Evolutionary conservation across 1,140 invertebrate genomes (phyloP).

Genomic region (Aphaenogaster floridana): DNA sequence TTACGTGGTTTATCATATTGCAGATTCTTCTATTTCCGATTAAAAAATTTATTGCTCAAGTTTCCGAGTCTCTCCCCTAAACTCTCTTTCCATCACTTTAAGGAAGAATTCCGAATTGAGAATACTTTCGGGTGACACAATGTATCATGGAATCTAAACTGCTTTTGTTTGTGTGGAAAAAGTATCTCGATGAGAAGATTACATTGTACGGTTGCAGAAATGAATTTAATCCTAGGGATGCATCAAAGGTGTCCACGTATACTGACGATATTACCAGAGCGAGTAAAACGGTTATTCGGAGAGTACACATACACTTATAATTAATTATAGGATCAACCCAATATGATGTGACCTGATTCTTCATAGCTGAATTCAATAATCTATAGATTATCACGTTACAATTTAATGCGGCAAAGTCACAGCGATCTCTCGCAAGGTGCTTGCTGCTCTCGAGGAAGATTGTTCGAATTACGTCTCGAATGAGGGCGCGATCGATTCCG

Average conservation of each 20-base stretch:
- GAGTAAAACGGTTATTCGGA: constrained; percentile 24
- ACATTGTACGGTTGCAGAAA: constrained; percentile 2
- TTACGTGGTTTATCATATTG: background rate
- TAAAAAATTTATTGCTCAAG: constrained; percentile 11
- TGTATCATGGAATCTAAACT: background rate
- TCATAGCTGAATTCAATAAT: constrained; percentile 60
- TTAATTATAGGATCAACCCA: constrained; percentile 53
- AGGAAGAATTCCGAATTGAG: background rate
- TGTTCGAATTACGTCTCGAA: constrained; percentile 37
- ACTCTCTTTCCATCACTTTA: background rate
- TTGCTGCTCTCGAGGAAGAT: constrained; percentile 35
- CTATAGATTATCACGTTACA: constrained; percentile 39
- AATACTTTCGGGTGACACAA: background rate
- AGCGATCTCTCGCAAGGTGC: constrained; percentile 23
- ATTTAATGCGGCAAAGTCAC: constrained; percentile 42
- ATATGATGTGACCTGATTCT: constrained; percentile 66
- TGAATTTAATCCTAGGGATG: constrained; percentile 24
- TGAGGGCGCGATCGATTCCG: constrained; percentile 30
- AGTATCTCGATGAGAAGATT: background rate
- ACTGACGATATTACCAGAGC: background rate
- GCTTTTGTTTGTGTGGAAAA: background rate
- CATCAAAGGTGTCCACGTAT: constrained; percentile 14
- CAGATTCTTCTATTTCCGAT: background rate
- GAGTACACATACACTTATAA: constrained; percentile 40
- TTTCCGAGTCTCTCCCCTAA: background rate